Percentiles rank a stretch among this genome's conserved stretches.
Conservation (phyloP, 2,888 invertebrate species). For the Trilocha varians region DNA sequence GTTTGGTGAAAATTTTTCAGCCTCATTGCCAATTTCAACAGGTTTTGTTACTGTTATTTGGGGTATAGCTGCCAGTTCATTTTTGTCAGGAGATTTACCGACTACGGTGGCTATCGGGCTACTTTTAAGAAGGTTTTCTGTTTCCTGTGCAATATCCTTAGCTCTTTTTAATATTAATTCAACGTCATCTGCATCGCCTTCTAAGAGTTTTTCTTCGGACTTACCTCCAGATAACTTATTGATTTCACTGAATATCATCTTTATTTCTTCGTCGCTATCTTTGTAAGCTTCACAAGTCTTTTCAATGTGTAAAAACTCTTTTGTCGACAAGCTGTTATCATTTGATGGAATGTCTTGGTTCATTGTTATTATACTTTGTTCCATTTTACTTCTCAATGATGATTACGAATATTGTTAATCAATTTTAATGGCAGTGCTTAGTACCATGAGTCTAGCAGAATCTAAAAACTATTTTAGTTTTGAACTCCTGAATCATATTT, state of each 20-base stretch:
- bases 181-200: slow-evolving; percentile 53
- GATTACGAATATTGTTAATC: no score
- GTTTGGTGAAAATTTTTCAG: slow-evolving; percentile 17
- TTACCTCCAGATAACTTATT: slow-evolving; percentile 64
- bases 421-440: no score
- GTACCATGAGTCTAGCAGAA: slow-evolving; percentile 1
- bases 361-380: slow-evolving; percentile 25
- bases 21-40: slow-evolving; percentile 25
- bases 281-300: slow-evolving; percentile 54
- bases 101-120: slow-evolving; percentile 29
- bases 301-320: slow-evolving; percentile 57
- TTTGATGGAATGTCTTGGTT: slow-evolving; percentile 38
- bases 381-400: no score
- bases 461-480: no score
- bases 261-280: slow-evolving; percentile 75
- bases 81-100: slow-evolving; percentile 20
- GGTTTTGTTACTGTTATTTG: slow-evolving; percentile 56
- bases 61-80: slow-evolving; percentile 32
- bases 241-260: slow-evolving; percentile 79
- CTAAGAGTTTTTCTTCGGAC: slow-evolving; percentile 33
- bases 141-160: slow-evolving; percentile 54
- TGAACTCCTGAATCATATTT: slow-evolving; percentile 3
- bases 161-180: slow-evolving; percentile 60
- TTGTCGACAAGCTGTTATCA: slow-evolving; percentile 54
- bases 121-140: slow-evolving; percentile 48